Evolutionary conservation across 2,888 invertebrate genomes (phyloP).

Genomic region (Horisme vitalbata): DNA sequence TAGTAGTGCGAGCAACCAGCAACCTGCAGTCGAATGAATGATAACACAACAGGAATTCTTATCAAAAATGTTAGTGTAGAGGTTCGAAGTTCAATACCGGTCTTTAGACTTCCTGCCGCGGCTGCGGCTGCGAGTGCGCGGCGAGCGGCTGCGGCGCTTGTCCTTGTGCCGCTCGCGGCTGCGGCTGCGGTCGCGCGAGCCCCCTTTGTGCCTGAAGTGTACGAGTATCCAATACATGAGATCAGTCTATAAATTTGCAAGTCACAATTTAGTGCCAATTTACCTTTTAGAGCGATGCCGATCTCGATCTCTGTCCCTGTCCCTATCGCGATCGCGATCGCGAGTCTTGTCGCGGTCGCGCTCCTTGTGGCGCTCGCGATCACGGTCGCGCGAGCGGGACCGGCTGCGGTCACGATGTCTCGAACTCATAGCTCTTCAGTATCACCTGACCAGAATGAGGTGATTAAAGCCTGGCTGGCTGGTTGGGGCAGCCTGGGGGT

Average conservation of each 20-base stretch:
- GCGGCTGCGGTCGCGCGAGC: slow-evolving; percentile 41
- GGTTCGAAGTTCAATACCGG: slow-evolving; percentile 42
- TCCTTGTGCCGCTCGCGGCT: slow-evolving; percentile 60
- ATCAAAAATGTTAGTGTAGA: slow-evolving; percentile 1
- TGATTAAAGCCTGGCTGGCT: too few species aligned
- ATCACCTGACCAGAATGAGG: too few species aligned
- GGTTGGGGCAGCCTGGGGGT: too few species aligned
- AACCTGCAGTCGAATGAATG: too few species aligned
- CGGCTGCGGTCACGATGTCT: slow-evolving; percentile 70
- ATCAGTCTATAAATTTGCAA: too few species aligned
- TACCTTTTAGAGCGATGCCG: slow-evolving; percentile 76
- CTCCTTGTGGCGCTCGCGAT: slow-evolving; percentile 56
- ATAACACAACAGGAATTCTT: too few species aligned
- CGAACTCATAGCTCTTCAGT: slow-evolving; percentile 78
- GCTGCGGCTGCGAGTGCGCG: slow-evolving; percentile 61
- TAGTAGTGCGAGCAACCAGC: too few species aligned
- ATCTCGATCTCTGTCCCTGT: slow-evolving; percentile 61
- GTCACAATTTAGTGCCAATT: too few species aligned
- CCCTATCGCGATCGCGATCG: slow-evolving; percentile 66
- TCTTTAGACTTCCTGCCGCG: slow-evolving; percentile 75
- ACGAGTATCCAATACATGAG: too few species aligned
- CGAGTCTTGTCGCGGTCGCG: slow-evolving; percentile 51
- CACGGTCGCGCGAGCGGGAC: slow-evolving; percentile 58
- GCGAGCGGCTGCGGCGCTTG: slow-evolving; percentile 63
- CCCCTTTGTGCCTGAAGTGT: slow-evolving; percentile 59